Percentiles rank a stretch among this genome's conserved stretches.
phyloP scores from a whole-genome alignment of 2,797 vertebrate genomes.

The Pempheris klunzingeri region DNA sequence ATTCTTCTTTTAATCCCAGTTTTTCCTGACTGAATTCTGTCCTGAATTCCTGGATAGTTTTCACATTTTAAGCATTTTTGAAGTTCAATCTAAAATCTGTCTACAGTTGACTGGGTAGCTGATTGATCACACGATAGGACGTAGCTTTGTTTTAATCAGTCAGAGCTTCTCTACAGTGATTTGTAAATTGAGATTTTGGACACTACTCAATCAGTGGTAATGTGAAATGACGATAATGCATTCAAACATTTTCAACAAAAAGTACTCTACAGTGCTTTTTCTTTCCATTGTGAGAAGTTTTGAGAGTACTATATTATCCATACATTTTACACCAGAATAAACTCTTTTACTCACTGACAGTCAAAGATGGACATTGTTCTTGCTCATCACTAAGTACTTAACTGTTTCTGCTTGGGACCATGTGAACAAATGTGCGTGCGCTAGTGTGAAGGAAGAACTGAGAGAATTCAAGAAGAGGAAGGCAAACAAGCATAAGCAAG shows the following conservation, averaged over 20 bases:
- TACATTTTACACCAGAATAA: not conserved
- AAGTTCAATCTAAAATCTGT: not conserved
- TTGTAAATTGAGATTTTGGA: not conserved
- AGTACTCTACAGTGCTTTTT: not conserved
- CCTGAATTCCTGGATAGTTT: not conserved
- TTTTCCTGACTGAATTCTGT: no score
- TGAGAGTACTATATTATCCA: not conserved
- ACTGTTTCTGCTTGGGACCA: slow-evolving; percentile 37
- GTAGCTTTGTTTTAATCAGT: not conserved
- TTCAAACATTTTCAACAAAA: not conserved
- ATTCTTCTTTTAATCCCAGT: not conserved
- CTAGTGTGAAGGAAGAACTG: not conserved
- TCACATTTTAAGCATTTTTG: not conserved
- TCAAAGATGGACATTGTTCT: slow-evolving; percentile 3
- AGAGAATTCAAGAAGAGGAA: not conserved
- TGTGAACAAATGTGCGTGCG: not conserved
- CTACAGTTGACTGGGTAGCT: no score
- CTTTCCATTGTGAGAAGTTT: not conserved
- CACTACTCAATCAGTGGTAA: not conserved
- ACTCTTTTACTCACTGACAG: slow-evolving; percentile 43
- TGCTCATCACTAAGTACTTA: slow-evolving; percentile 58
- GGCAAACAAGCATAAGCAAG: not conserved
- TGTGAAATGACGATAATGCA: no score
- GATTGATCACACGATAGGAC: no score
- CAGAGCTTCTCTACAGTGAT: not conserved